A percentile compares a stretch with the other conserved stretches of the same genome.
phyloP scores from a whole-genome alignment of 2,888 invertebrate genomes.

The Drosophila cognata region DNA sequence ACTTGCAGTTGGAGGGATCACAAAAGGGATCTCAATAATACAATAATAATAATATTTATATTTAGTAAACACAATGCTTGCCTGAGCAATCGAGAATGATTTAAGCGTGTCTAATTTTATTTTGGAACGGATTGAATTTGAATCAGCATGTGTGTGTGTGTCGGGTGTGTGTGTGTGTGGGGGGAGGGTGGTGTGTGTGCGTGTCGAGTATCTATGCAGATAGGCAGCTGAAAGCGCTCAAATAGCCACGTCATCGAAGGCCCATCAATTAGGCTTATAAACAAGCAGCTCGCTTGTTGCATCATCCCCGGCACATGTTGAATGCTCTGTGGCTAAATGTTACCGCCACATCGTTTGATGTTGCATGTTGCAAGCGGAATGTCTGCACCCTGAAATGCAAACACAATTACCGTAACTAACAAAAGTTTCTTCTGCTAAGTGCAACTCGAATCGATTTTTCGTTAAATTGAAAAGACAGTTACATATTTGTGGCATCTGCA shows the following conservation, averaged over 20 bases:
- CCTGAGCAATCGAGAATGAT: background rate
- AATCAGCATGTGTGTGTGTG: background rate
- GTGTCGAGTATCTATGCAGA: slow-evolving; percentile 10
- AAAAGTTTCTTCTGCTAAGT: background rate
- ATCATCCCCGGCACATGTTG: slow-evolving; percentile 1
- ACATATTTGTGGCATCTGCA: background rate
- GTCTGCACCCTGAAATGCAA: background rate
- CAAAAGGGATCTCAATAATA: too few species aligned
- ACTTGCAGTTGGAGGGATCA: background rate
- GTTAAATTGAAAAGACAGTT: background rate
- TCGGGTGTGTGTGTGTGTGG: too few species aligned
- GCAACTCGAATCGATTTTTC: background rate
- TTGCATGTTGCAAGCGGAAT: background rate
- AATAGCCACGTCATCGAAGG: slow-evolving; percentile 36
- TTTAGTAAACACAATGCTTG: background rate
- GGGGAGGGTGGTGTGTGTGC: background rate
- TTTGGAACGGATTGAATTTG: background rate
- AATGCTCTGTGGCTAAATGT: slow-evolving; percentile 10
- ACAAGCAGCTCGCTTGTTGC: slow-evolving; percentile 11
- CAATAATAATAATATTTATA: background rate
- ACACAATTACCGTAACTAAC: background rate
- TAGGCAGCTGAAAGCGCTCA: slow-evolving; percentile 21
- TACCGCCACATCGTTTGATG: background rate
- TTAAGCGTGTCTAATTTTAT: background rate
- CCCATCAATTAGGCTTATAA: slow-evolving; percentile 46